Evolutionary conservation across 2,888 invertebrate species (phyloP).

Genomic region (Deladenus siricidicola): DNA sequence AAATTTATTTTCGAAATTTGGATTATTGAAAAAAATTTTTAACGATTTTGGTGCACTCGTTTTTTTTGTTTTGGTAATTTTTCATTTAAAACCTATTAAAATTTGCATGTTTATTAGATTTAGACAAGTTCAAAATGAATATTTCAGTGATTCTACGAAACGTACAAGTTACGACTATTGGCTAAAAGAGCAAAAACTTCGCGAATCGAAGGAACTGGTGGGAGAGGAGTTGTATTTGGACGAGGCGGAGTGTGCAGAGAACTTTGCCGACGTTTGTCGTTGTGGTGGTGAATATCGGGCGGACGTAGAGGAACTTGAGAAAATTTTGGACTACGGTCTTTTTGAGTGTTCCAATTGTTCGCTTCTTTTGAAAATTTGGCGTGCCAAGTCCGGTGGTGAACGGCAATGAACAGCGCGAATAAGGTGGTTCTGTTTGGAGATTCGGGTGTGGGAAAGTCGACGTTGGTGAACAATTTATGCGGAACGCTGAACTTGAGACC

Average conservation of each 20-base stretch:
- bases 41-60: too few relatives aligned
- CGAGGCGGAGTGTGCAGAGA: background rate
- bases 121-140: background rate
- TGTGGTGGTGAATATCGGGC: conserved; percentile 22
- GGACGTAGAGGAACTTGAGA: conserved; percentile 16
- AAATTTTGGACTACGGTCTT: conserved; percentile 39
- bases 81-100: background rate
- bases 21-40: too few relatives aligned
- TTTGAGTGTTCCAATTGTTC: conserved; percentile 49
- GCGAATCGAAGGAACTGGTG: conserved; percentile 37
- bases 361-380: conserved; percentile 36
- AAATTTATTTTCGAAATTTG: background rate
- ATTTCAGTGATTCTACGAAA: conserved; percentile 18
- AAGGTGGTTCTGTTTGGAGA: conserved; percentile 84
- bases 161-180: conserved; percentile 31
- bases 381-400: background rate
- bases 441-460: conserved; percentile 92
- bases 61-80: too few relatives aligned
- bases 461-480: conserved; percentile 80
- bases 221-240: conserved; percentile 27
- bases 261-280: conserved; percentile 6
- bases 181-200: conserved; percentile 45
- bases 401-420: conserved; percentile 25
- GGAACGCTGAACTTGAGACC: conserved; percentile 26
- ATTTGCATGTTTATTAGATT: background rate